Evolutionary conservation across 2,888 invertebrate genomes (phyloP).

Genomic region (Keiferia lycopersicella): DNA sequence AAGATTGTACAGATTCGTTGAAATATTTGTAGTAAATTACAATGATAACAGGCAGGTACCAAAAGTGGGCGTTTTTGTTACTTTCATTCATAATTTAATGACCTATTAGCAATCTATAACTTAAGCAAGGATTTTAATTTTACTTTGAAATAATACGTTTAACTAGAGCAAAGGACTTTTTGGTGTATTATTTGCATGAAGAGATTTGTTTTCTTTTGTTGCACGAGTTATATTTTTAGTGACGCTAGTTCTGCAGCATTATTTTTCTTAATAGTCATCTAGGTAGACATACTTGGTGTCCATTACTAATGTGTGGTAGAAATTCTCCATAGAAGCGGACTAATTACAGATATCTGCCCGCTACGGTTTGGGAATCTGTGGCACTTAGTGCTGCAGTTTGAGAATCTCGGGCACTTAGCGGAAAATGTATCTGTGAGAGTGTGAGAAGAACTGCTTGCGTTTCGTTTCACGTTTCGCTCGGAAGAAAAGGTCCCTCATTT

Average conservation of each 20-base stretch:
- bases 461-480: neutral
- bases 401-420: constrained; percentile 22
- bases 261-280: neutral
- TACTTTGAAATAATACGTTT: no score
- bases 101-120: no score
- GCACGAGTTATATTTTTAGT: neutral
- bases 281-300: constrained; percentile 14
- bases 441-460: neutral
- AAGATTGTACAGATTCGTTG: no score
- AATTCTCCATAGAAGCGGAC: constrained; percentile 44
- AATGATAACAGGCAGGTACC: no score
- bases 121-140: no score
- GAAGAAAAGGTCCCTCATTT: no score
- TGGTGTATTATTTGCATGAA: neutral
- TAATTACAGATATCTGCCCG: constrained; percentile 55
- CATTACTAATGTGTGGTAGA: constrained; percentile 35
- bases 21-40: no score
- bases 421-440: constrained; percentile 32
- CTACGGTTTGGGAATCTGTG: constrained; percentile 47
- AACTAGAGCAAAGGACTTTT: no score
- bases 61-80: no score
- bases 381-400: constrained; percentile 40
- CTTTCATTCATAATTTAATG: no score
- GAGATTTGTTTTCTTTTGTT: neutral
- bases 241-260: neutral